Percentiles rank a stretch among this genome's conserved stretches.
phyloP scores from a whole-genome alignment of 1,140 invertebrate genomes.

The Calosoma granatense region DNA sequence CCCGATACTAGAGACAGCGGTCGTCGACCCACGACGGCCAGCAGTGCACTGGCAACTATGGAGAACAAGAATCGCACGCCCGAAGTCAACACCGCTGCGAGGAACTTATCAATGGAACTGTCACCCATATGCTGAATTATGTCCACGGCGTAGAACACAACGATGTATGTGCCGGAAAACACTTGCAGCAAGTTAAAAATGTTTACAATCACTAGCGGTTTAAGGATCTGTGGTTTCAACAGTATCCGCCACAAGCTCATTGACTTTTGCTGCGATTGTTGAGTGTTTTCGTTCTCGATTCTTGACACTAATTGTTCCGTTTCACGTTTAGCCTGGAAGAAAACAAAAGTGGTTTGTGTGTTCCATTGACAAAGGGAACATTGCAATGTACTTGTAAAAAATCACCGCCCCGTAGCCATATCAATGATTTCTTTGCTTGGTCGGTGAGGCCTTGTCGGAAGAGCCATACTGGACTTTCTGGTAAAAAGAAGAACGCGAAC shows the following conservation, averaged over 20 bases:
- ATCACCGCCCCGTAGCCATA: constrained; percentile 54
- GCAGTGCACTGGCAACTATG: constrained; percentile 48
- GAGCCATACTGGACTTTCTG: constrained; percentile 64
- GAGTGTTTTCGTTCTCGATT: constrained; percentile 38
- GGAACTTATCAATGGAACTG: constrained; percentile 34
- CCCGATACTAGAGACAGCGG: constrained; percentile 51
- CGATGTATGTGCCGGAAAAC: constrained; percentile 58
- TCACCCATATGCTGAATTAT: constrained; percentile 48
- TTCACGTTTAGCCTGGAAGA: constrained; percentile 40
- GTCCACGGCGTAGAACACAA: constrained; percentile 65
- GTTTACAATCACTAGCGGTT: constrained; percentile 59
- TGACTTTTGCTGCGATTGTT: constrained; percentile 29
- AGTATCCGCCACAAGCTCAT: constrained; percentile 36
- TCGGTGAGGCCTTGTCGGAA: constrained; percentile 46
- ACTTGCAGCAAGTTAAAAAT: constrained; percentile 60
- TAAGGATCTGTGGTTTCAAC: constrained; percentile 45
- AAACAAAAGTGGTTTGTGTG: neutral
- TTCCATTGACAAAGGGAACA: neutral
- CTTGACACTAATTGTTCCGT: constrained; percentile 41
- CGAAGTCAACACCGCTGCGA: constrained; percentile 55
- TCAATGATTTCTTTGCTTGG: constrained; percentile 50
- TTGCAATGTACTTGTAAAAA: constrained; percentile 28
- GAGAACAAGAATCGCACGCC: constrained; percentile 50
- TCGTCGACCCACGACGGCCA: constrained; percentile 51
- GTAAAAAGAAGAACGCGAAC: constrained; percentile 47